These are phyloP conservation scores for Ceratoteleas bidentatus DNA, from an alignment of 1,140 invertebrate genomes.

Conservation along the genomic window DNA sequence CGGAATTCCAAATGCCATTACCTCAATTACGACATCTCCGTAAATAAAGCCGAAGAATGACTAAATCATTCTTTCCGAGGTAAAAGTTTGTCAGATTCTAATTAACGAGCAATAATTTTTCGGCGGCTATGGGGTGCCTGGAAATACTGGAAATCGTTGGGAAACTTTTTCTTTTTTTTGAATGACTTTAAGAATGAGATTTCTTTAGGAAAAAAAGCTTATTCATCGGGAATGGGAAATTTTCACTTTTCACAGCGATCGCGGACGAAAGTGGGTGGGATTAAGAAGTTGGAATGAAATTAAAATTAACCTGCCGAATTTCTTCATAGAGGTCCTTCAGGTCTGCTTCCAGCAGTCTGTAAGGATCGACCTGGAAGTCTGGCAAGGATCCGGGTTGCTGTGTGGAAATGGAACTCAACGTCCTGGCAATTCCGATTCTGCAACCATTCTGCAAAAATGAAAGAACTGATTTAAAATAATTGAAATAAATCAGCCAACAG, in stretches of 20 bases:
- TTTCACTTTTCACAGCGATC: slow-evolving; percentile 22
- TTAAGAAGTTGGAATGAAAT: too few species aligned
- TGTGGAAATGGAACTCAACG: slow-evolving; percentile 84
- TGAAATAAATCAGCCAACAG: too few species aligned
- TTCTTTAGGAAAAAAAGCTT: too few species aligned
- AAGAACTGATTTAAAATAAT: not conserved
- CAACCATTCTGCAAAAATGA: slow-evolving; percentile 63
- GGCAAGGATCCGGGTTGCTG: slow-evolving; percentile 88
- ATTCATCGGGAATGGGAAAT: too few species aligned
- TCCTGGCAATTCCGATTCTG: slow-evolving; percentile 76
- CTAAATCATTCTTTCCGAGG: not conserved
- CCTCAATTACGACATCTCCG: not conserved
- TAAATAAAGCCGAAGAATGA: not conserved
- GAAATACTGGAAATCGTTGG: too few species aligned
- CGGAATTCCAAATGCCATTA: not conserved
- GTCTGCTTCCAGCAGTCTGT: too few species aligned
- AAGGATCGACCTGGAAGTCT: slow-evolving; percentile 91
- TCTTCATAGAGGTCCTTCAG: too few species aligned
- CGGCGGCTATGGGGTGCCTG: too few species aligned
- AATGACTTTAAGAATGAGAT: too few species aligned
- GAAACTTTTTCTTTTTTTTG: too few species aligned
- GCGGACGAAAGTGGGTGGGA: slow-evolving; percentile 85
- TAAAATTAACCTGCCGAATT: too few species aligned
- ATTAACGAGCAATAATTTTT: slow-evolving; percentile 10
- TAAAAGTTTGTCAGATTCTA: slow-evolving; percentile 9